Conservation (phyloP, 2,113 vertebrate species). For the Callospermophilus lateralis region DNA sequence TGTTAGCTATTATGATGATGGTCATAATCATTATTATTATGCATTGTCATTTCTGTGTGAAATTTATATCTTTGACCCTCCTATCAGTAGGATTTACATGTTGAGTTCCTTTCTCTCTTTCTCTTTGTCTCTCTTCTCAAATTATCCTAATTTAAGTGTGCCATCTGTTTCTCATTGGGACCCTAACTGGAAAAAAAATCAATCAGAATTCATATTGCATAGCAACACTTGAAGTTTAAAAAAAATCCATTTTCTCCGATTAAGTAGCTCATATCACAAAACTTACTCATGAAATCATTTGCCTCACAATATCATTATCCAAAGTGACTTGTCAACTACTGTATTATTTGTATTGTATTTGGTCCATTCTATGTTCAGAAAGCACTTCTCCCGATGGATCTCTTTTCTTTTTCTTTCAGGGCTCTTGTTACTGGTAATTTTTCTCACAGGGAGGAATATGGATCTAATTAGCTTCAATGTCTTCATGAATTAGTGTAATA, state of each 20-base stretch:
- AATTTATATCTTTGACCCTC: too few species aligned
- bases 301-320: not conserved
- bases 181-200: constrained; percentile 54
- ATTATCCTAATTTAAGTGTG: constrained; percentile 65
- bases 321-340: not conserved
- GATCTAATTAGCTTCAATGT: constrained; percentile 16
- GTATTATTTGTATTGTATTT: not conserved
- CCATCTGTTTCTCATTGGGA: constrained; percentile 70
- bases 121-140: constrained; percentile 37
- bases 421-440: not conserved
- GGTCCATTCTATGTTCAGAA: not conserved
- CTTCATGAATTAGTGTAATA: constrained; percentile 36
- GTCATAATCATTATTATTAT: not conserved
- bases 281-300: constrained; percentile 5
- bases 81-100: too few species aligned
- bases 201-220: constrained; percentile 72
- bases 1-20: not conserved
- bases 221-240: constrained; percentile 52
- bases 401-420: not conserved
- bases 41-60: not conserved
- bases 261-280: constrained; percentile 38
- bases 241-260: constrained; percentile 60
- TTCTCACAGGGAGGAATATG: not conserved
- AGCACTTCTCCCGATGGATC: not conserved
- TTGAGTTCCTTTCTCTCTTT: not conserved